These are phyloP conservation scores for Grus americana DNA, from an alignment of 2,113 vertebrate species.

Conservation along the genomic window DNA sequence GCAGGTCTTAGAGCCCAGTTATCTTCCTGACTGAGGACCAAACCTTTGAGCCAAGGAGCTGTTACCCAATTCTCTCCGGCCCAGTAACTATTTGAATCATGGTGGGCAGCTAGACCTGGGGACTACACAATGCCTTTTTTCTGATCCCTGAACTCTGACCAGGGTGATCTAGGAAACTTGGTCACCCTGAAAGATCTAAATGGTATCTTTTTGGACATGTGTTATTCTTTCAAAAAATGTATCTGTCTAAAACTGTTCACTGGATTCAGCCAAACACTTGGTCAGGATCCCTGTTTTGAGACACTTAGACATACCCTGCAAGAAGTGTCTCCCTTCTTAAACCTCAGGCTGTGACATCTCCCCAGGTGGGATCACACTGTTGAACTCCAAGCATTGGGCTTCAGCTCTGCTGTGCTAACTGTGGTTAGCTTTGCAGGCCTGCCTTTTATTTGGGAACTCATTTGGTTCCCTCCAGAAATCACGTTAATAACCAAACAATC, in stretches of 20 bases:
- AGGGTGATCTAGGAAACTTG: neutral
- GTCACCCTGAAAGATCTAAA: neutral
- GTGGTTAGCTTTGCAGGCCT: neutral
- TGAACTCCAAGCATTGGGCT: accelerated
- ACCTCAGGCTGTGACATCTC: neutral
- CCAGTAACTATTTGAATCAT: neutral
- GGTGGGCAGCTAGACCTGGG: neutral
- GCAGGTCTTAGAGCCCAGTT: neutral
- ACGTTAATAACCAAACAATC: neutral
- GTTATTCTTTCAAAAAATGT: neutral
- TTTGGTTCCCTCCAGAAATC: neutral
- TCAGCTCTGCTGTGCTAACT: neutral
- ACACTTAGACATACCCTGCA: neutral
- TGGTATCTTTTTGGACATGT: neutral
- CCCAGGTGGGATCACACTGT: neutral
- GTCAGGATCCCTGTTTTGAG: neutral
- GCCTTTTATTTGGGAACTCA: neutral
- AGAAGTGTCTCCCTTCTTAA: neutral
- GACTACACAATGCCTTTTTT: neutral
- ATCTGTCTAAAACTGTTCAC: neutral
- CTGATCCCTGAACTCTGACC: neutral
- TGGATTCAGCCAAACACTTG: neutral
- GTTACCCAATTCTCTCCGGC: neutral
- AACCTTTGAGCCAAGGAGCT: neutral
- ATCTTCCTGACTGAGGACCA: neutral